Evolutionary conservation across 2,888 invertebrate genomes (phyloP).

Genomic region (Pristionchus fissidentatus): DNA sequence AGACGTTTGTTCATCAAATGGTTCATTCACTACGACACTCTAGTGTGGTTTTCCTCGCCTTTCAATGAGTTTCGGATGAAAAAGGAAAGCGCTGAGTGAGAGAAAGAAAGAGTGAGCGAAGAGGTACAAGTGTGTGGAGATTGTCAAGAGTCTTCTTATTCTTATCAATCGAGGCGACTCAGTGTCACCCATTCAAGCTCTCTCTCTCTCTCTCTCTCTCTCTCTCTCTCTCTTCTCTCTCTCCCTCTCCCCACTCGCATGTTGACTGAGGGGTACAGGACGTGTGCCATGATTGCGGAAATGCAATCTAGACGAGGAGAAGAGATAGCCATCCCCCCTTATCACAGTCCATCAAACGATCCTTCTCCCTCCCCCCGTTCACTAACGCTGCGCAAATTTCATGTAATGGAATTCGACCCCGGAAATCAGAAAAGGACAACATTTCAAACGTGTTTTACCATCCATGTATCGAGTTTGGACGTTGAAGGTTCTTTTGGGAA

Average conservation of each 20-base stretch:
- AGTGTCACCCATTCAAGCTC: slow-evolving; percentile 26
- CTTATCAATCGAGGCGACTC: slow-evolving; percentile 21
- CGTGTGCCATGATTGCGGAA: slow-evolving; percentile 25
- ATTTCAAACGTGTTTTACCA: too few species aligned
- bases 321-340: neutral
- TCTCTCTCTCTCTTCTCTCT: neutral
- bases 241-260: neutral
- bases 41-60: too few species aligned
- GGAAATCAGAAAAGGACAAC: too few species aligned
- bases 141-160: neutral
- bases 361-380: too few species aligned
- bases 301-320: slow-evolving; percentile 35
- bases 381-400: neutral
- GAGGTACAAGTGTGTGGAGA: slow-evolving; percentile 13
- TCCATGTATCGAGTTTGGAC: too few species aligned
- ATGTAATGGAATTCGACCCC: neutral
- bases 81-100: too few species aligned
- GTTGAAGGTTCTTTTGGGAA: too few species aligned
- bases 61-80: slow-evolving; percentile 31
- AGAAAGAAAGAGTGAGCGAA: too few species aligned
- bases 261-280: slow-evolving; percentile 21
- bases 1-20: too few species aligned
- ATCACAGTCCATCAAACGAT: slow-evolving; percentile 28
- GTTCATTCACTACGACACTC: too few species aligned
- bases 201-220: neutral